Evolutionary conservation across 2,888 invertebrate genomes (phyloP).

Genomic region (Mythimna albipuncta): DNA sequence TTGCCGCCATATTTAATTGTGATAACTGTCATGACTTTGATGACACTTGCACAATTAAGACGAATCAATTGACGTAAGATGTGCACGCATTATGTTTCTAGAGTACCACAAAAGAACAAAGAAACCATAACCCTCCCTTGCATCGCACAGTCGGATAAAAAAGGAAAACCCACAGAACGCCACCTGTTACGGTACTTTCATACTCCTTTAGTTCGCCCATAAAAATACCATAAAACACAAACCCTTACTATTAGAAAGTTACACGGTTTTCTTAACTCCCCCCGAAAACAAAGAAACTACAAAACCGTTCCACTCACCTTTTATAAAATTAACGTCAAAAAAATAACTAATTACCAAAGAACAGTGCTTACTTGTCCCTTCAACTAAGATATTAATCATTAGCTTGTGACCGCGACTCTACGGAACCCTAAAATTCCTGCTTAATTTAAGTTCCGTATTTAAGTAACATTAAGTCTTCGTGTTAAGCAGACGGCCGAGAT

Average conservation of each 20-base stretch:
- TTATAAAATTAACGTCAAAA: slow-evolving; percentile 49
- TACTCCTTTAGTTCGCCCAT: neutral
- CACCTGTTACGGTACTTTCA: neutral
- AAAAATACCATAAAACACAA: neutral
- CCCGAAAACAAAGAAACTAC: slow-evolving; percentile 14
- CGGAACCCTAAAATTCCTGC: slow-evolving; percentile 69
- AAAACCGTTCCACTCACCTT: slow-evolving; percentile 30
- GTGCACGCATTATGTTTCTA: no score
- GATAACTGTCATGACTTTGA: no score
- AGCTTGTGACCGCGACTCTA: slow-evolving; percentile 54
- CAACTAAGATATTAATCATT: slow-evolving; percentile 59
- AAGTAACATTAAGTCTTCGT: slow-evolving; percentile 81
- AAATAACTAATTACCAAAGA: slow-evolving; percentile 54
- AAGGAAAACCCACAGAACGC: neutral
- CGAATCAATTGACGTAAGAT: no score
- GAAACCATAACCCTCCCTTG: no score
- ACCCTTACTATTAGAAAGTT: neutral
- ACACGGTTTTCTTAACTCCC: neutral
- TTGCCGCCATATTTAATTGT: no score
- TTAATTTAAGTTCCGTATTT: slow-evolving; percentile 75
- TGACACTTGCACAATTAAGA: no score
- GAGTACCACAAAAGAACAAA: no score
- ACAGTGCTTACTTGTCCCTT: slow-evolving; percentile 44
- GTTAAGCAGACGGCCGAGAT: slow-evolving; percentile 80
- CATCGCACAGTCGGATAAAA: neutral